Evolutionary conservation across 2,113 vertebrate species (phyloP).

Genomic region (Osmerus mordax): DNA sequence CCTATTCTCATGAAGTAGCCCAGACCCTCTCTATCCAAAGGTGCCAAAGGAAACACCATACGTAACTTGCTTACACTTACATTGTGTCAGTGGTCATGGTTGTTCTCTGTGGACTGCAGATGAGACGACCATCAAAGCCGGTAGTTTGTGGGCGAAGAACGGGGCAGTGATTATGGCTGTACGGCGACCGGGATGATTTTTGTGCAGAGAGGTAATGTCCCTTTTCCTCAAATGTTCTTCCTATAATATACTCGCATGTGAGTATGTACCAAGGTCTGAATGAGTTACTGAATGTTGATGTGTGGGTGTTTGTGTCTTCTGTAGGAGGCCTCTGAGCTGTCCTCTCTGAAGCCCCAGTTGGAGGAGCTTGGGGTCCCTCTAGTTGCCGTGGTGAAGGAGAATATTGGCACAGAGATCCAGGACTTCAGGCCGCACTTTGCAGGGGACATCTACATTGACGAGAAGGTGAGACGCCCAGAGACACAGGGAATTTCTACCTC

Average conservation of each 20-base stretch:
- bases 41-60: too few relatives aligned
- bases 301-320: not conserved
- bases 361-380: conserved; percentile 87
- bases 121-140: conserved; percentile 80
- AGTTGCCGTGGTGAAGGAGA: conserved; percentile 92
- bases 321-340: conserved; percentile 92
- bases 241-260: not conserved
- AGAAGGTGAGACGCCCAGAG: conserved; percentile 69
- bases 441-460: conserved; percentile 91
- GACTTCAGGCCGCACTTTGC: conserved; percentile 90
- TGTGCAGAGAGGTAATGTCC: conserved; percentile 90
- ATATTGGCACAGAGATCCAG: conserved; percentile 82
- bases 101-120: conserved; percentile 52
- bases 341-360: conserved; percentile 88
- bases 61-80: not conserved
- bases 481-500: too few relatives aligned
- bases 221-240: not conserved
- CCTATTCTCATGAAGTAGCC: too few relatives aligned
- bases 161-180: conserved; percentile 95
- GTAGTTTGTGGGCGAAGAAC: conserved; percentile 81
- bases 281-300: not conserved
- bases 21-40: too few relatives aligned
- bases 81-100: not conserved
- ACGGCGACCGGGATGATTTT: conserved; percentile 93
- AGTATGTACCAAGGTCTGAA: not conserved